Base-by-base conservation (phyloP, 2,888 invertebrate species). In the Trissonchulus sp. region DNA sequence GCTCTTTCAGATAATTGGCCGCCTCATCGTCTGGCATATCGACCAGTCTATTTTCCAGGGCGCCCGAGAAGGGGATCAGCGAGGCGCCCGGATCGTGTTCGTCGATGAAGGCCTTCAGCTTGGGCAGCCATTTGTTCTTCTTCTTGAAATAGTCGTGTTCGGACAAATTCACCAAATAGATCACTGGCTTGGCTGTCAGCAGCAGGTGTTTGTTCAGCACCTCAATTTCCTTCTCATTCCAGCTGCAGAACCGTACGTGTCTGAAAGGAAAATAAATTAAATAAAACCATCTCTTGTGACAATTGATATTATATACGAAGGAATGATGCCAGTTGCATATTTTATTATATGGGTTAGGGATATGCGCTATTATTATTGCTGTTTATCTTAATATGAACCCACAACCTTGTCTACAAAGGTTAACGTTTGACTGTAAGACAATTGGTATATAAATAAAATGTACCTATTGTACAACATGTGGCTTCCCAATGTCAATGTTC, bases 91-190 rank as follows among this genome's bases (percentile, higher is more conserved):
- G 92, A 85, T 99, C 99, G 84, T 97, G 91, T 84, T 92, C 92
- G 86, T 99, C 97, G 79, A 99, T 92, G 96, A 96, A 99, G 85
- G 96, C 96, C 18, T 71, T 72, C 1, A 33, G 1, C 30, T 30
- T 8, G 36, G 8, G 35, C 2, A 28, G 74, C 77, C 77, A 77
- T 37, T 76, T 77, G 35, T 77, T 77, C 72, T 97, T 98, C 88
- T 97, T 98, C 82, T 95, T 90, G 82, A 94, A 94, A 86, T 94
- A 99, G 87, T 99, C 99, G 86, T 94, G 96, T 86, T 98, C 96
- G 0, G 97, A 92, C 78, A 99, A 88, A 87, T 99, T 99, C 8
- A 99, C 91, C 80, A 99, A 89, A 85, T 99, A 99, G 80, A 99
- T 91, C 76, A 93, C 92, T 0, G 99, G 99, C 86, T 99, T 99